phyloP scores from a whole-genome alignment of 2,888 invertebrate species.

The Steromphala cineraria region DNA sequence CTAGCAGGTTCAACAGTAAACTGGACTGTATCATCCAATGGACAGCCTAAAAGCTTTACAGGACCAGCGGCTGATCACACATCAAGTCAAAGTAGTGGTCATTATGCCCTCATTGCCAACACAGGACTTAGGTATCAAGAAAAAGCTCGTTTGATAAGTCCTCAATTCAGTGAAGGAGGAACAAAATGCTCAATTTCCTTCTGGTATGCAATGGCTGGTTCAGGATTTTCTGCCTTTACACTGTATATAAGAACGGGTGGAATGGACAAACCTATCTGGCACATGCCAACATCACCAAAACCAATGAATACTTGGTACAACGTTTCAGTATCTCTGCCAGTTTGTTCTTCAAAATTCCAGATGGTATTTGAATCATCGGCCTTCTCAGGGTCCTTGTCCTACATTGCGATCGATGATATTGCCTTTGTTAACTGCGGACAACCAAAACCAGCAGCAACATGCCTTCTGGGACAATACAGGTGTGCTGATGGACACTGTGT shows the following conservation, averaged over 20 bases:
- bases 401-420: conserved; percentile 66
- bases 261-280: conserved; percentile 46
- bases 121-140: conserved; percentile 74
- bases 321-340: conserved; percentile 51
- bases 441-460: conserved; percentile 42
- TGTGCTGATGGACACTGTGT: conserved; percentile 62
- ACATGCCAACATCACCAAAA: conserved; percentile 3
- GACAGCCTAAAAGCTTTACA: conserved; percentile 47
- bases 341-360: conserved; percentile 61
- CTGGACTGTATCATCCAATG: conserved; percentile 60
- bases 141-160: conserved; percentile 78
- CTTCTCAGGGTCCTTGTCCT: conserved; percentile 36
- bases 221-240: conserved; percentile 41
- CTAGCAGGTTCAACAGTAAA: conserved; percentile 64
- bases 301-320: conserved; percentile 56
- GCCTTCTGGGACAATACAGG: conserved; percentile 45
- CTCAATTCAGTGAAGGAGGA: conserved; percentile 63
- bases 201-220: conserved; percentile 59
- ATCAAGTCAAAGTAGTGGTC: conserved; percentile 73
- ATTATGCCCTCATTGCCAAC: conserved; percentile 79
- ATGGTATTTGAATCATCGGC: conserved; percentile 50
- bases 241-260: conserved; percentile 58
- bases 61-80: conserved; percentile 71
- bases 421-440: conserved; percentile 65
- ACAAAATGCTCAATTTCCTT: conserved; percentile 62